Conservation (phyloP, 2,888 invertebrate species). For the Phalera bucephala region DNA sequence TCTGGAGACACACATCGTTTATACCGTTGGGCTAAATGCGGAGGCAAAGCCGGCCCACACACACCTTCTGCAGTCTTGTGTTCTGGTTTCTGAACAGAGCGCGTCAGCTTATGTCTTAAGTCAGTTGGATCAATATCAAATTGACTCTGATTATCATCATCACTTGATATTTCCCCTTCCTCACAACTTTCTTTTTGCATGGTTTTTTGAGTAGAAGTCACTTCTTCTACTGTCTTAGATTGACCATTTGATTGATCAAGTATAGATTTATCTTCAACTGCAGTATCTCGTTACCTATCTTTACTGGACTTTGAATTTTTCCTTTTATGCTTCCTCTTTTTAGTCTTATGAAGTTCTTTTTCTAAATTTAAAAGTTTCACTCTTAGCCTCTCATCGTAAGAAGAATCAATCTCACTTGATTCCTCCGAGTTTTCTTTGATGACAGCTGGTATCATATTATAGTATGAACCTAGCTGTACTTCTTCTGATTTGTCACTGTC, state of each 20-base stretch:
- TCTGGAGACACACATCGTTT: constrained; percentile 39
- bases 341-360: constrained; percentile 71
- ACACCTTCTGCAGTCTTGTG: constrained; percentile 45
- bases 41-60: constrained; percentile 84
- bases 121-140: constrained; percentile 65
- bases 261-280: constrained; percentile 59
- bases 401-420: constrained; percentile 78
- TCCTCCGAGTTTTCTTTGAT: constrained; percentile 68
- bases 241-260: constrained; percentile 31
- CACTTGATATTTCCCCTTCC: constrained; percentile 75
- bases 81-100: constrained; percentile 45
- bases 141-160: constrained; percentile 54
- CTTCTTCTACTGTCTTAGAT: constrained; percentile 56
- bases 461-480: constrained; percentile 73
- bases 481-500: constrained; percentile 58
- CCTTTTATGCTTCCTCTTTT: constrained; percentile 72
- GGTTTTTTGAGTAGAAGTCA: constrained; percentile 66
- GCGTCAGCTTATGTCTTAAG: constrained; percentile 68
- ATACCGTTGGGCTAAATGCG: constrained; percentile 62
- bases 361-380: constrained; percentile 76
- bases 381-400: constrained; percentile 74
- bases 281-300: constrained; percentile 56
- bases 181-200: constrained; percentile 71
- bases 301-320: constrained; percentile 60
- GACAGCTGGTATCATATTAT: constrained; percentile 71